Evolutionary conservation across 2,888 invertebrate genomes (phyloP), one percentile per base, ranked within the genome.

Genomic region (Heliconius sara): DNA sequence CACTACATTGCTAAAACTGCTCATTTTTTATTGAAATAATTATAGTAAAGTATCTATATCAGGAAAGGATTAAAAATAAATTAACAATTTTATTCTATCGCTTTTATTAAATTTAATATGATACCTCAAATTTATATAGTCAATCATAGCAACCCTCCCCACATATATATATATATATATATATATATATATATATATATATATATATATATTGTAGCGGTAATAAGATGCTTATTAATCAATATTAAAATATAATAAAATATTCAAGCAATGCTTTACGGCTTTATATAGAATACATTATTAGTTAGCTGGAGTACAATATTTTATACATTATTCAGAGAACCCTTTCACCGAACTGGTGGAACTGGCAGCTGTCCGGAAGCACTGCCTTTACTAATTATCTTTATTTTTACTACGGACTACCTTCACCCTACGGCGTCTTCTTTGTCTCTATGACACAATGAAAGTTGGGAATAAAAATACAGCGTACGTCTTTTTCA

Each of bases 351-450:
- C 81, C 76, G 81, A 81, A 81, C 84, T 84, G 93, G 92, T 94
- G 94, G 88, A 84, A 84, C 88, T 92, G 94, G 92, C 94, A 94
- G 92, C 92, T 93, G 93, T 91, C 87, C 84, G 85, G 85, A 83
- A 84, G 84, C 85, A 82, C 87, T 83, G 86, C 82, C 83, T 84
- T 84, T 84, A 85, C 87, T 88, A 88, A 88, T 88, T 87, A 87
- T 86, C 85, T 85, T 85, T 85, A 85, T 84, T 84, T 84, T 84
- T 85, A 85, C 78, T 83, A 80, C 80, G 76, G 78, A 73, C 78
- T 78, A 76, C 81, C 83, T 84, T 81, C 83, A 82, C 82, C 84
- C 83, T 77, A 78, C 78, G 77, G 82, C 82, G 79, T 76, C 78
- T 70, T 82, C 80, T 83, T 80, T 82, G 82, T 83, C 79, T 83